Evolutionary conservation across 2,797 vertebrate genomes (phyloP), one percentile per base, ranked within the genome.

Genomic region (Anabas testudineus): DNA sequence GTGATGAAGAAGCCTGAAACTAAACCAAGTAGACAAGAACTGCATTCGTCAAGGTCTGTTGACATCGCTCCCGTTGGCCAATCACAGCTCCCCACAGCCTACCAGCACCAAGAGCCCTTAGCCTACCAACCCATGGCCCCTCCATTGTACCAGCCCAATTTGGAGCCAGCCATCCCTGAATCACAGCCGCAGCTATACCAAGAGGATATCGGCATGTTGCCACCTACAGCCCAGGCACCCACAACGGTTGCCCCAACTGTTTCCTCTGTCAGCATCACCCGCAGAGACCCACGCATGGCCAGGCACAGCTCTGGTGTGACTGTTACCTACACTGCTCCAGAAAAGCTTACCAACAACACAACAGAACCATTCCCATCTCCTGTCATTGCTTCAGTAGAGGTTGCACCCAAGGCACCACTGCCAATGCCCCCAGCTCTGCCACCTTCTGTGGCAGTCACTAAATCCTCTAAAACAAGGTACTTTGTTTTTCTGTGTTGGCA

Each of bases 231-330:
- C 18, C 79, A 81, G 48, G 39, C 86, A 45, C 77, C 82, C 2
- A 26, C 65, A 3, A 53, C 90, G 3, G 48, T 90, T 32, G 41
- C 62, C 9, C 88, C 93, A 0, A 72, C 93, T 0, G 86, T 95
- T 45, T 95, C 93, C 14, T 97, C 96, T 0, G 96, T 97, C 37
- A 97, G 92, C 0, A 95, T 97, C 85, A 97, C 96, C 5, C 96
- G 97, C 69, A 93, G 97, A 73, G 97, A 99, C 82, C 97, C 98
- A 0, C 94, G 97, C 66, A 97, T 95, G 47, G 96, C 96, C 6
- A 83, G 95, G 63, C 92, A 94, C 42, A 74, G 87, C 19, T 85
- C 92, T 0, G 78, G 81, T 3, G 75, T 82, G 0, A 76, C 68
- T 0, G 65, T 90, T 8, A 56, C 76, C 43, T 61, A 75, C 54